phyloP scores from a whole-genome alignment of 2,888 invertebrate species.

The Drosophila falleni region DNA sequence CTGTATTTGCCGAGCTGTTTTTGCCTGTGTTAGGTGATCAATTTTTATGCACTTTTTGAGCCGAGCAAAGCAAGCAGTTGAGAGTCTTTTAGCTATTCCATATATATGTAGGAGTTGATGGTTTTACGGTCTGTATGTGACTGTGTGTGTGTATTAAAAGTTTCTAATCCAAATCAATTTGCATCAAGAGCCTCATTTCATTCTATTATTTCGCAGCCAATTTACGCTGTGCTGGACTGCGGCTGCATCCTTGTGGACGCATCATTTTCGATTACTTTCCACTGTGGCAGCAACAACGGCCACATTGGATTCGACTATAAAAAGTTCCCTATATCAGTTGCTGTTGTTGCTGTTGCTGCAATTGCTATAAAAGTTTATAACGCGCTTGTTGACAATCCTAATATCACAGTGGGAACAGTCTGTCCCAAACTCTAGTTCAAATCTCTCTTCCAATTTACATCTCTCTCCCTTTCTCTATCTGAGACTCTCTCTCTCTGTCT shows the following conservation, averaged over 20 bases:
- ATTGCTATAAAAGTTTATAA: slow-evolving; percentile 84
- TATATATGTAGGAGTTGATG: slow-evolving; percentile 44
- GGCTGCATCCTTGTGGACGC: slow-evolving; percentile 69
- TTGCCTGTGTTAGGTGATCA: slow-evolving; percentile 37
- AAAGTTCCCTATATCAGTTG: slow-evolving; percentile 55
- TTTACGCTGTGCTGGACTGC: slow-evolving; percentile 65
- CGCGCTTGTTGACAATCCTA: slow-evolving; percentile 81
- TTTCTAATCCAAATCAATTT: slow-evolving; percentile 85
- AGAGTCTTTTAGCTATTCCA: slow-evolving; percentile 35
- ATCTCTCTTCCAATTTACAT: slow-evolving; percentile 14
- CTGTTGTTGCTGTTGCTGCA: slow-evolving; percentile 39
- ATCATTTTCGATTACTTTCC: slow-evolving; percentile 80
- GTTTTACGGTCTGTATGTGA: not conserved
- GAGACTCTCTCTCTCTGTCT: slow-evolving; percentile 4
- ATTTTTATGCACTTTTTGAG: slow-evolving; percentile 69
- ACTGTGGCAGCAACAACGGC: slow-evolving; percentile 14
- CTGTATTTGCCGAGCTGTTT: slow-evolving; percentile 24
- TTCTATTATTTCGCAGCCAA: slow-evolving; percentile 83
- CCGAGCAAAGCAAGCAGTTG: slow-evolving; percentile 42
- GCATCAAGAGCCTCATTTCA: slow-evolving; percentile 84
- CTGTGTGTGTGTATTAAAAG: slow-evolving; percentile 60
- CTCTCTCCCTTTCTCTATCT: slow-evolving; percentile 2
- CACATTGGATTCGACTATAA: slow-evolving; percentile 43
- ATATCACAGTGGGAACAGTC: slow-evolving; percentile 66
- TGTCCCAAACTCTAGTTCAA: slow-evolving; percentile 4